A percentile compares a stretch with the other conserved stretches of the same genome.
Evolutionary conservation across 2,797 vertebrate species (phyloP).

Genomic region (Pseudomugil gertrudae): DNA sequence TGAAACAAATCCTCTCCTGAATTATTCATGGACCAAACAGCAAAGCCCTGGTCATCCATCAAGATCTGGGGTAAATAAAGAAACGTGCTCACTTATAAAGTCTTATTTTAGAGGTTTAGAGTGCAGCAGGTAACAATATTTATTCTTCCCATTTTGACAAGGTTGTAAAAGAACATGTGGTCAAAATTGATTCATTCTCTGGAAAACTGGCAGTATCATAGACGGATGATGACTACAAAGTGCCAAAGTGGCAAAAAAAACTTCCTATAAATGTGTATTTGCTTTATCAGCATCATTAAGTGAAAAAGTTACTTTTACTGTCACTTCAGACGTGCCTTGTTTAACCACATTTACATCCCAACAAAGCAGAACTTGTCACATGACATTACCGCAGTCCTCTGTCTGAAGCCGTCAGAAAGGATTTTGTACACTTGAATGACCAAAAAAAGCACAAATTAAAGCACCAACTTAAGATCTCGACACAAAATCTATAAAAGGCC

Average conservation of each 20-base stretch:
- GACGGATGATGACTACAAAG: slow-evolving; percentile 17
- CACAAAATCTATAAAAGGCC: slow-evolving; percentile 50
- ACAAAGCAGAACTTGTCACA: slow-evolving; percentile 13
- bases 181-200: slow-evolving; percentile 42
- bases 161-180: background rate
- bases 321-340: slow-evolving; percentile 4
- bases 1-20: slow-evolving; percentile 50
- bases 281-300: slow-evolving; percentile 16
- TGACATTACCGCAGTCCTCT: slow-evolving; percentile 30
- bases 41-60: slow-evolving; percentile 62
- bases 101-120: slow-evolving; percentile 48
- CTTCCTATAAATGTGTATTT: slow-evolving; percentile 5
- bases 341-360: slow-evolving; percentile 10
- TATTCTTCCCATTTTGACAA: slow-evolving; percentile 26
- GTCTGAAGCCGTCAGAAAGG: slow-evolving; percentile 45
- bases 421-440: slow-evolving; percentile 40
- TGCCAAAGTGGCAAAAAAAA: slow-evolving; percentile 23
- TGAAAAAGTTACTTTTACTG: slow-evolving; percentile 8
- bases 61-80: slow-evolving; percentile 60
- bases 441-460: slow-evolving; percentile 43
- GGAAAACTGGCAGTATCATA: slow-evolving; percentile 28
- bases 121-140: slow-evolving; percentile 19
- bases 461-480: slow-evolving; percentile 39
- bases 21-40: slow-evolving; percentile 60
- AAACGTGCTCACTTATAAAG: slow-evolving; percentile 54